Percentiles rank a stretch among this genome's conserved stretches.
These are phyloP conservation scores for Seriola quinqueradiata DNA, from an alignment of 2,113 vertebrate species.

Conservation along the genomic window DNA sequence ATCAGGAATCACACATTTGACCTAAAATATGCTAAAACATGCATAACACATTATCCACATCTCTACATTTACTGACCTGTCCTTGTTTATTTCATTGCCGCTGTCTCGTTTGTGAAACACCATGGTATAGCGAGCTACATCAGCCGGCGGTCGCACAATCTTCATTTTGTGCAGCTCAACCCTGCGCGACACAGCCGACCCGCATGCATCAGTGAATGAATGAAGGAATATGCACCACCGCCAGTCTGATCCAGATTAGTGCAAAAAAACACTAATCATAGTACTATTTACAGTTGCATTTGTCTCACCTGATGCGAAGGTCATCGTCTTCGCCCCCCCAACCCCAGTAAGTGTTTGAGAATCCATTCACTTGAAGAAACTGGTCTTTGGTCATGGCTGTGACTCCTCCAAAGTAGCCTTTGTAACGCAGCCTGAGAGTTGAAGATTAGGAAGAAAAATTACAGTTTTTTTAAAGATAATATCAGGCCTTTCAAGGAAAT, in stretches of 20 bases:
- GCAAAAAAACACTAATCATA: neutral
- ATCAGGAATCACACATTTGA: neutral
- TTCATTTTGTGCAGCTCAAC: slow-evolving; percentile 93
- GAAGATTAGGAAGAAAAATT: neutral
- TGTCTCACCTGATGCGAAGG: slow-evolving; percentile 91
- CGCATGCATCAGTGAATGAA: neutral
- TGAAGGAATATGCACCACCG: neutral
- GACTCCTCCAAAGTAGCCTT: slow-evolving; percentile 96
- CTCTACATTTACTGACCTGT: slow-evolving; percentile 86
- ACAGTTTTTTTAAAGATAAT: neutral
- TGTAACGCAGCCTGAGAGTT: slow-evolving; percentile 90
- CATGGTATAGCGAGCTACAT: slow-evolving; percentile 95
- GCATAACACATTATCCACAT: neutral
- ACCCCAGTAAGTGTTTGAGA: slow-evolving; percentile 98
- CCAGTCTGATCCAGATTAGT: neutral
- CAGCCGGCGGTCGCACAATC: slow-evolving; percentile 87
- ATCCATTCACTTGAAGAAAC: slow-evolving; percentile 94
- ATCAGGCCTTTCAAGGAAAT: neutral
- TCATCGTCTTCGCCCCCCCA: slow-evolving; percentile 99
- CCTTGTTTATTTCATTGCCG: slow-evolving; percentile 91
- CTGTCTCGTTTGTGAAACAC: slow-evolving; percentile 94
- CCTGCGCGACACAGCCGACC: slow-evolving; percentile 72
- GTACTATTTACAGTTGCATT: neutral
- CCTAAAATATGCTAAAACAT: neutral
- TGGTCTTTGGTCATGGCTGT: slow-evolving; percentile 94